phyloP scores from a whole-genome alignment of 2,113 vertebrate species.

The Regulus satrapa region DNA sequence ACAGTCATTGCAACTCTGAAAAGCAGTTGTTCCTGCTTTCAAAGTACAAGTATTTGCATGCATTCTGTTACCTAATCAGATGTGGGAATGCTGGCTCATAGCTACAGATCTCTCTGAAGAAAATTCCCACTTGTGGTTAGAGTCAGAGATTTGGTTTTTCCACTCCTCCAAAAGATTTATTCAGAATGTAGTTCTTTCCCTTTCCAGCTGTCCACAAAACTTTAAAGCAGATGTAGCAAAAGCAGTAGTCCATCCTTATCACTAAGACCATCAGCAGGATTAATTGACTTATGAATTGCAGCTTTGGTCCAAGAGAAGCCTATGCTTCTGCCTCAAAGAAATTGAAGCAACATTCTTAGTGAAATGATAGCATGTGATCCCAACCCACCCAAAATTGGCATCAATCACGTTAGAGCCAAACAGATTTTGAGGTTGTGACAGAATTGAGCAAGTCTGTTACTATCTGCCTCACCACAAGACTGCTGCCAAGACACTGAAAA shows the following conservation, averaged over 20 bases:
- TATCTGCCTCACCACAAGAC: neutral
- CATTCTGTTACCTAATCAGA: neutral
- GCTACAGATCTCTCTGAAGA: neutral
- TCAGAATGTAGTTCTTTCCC: neutral
- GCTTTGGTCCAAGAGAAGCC: neutral
- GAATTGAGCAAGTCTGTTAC: neutral
- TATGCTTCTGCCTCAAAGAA: neutral
- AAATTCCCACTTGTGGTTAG: neutral
- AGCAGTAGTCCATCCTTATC: neutral
- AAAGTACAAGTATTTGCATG: neutral
- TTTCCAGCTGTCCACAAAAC: neutral
- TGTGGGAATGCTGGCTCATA: neutral
- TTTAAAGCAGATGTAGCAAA: neutral
- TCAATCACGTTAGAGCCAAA: neutral
- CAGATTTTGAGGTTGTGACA: neutral
- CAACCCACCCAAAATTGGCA: neutral
- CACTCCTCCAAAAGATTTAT: neutral
- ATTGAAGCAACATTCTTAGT: neutral
- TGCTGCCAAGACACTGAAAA: conserved; percentile 25
- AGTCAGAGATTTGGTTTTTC: neutral
- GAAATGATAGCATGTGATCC: neutral
- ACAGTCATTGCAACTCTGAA: neutral
- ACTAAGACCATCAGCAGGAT: neutral
- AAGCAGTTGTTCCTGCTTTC: neutral
- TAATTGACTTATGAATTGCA: neutral